A percentile compares a stretch with the other conserved stretches of the same genome.
These are phyloP conservation scores for Pseudomyrmex sp. DNA, from an alignment of 1,140 invertebrate species.

Conservation along the genomic window DNA sequence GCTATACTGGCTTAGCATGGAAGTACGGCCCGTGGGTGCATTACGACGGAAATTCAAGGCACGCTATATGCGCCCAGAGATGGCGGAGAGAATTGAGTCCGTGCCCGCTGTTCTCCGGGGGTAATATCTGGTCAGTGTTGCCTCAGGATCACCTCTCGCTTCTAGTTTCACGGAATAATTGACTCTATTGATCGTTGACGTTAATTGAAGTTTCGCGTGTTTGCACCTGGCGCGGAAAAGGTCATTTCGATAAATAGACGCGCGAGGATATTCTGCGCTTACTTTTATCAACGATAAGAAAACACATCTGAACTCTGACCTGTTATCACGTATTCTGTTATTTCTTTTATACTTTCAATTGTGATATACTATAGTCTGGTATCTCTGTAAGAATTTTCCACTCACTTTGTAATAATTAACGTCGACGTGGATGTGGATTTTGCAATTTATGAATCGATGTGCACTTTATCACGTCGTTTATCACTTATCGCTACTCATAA, in stretches of 20 bases:
- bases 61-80: slow-evolving; percentile 14
- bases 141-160: neutral
- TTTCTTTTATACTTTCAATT: too few relatives aligned
- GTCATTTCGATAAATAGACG: too few relatives aligned
- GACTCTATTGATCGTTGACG: neutral
- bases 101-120: slow-evolving; percentile 3
- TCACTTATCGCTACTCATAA: neutral
- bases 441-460: neutral
- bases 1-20: slow-evolving; percentile 62
- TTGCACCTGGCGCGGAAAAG: too few relatives aligned
- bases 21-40: slow-evolving; percentile 57
- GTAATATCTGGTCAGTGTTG: slow-evolving; percentile 8
- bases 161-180: neutral
- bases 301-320: too few relatives aligned
- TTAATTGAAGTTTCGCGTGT: too few relatives aligned
- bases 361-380: too few relatives aligned
- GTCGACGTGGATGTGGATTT: neutral
- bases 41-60: slow-evolving; percentile 55
- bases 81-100: slow-evolving; percentile 51
- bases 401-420: too few relatives aligned
- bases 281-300: too few relatives aligned
- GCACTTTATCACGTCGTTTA: slow-evolving; percentile 2
- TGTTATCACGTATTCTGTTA: too few relatives aligned
- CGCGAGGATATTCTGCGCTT: too few relatives aligned
- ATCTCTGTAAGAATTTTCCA: too few relatives aligned